Percentiles rank a stretch among this genome's conserved stretches.
Conservation (phyloP, 2,113 vertebrate species). For the Typhlomys cinereus region DNA sequence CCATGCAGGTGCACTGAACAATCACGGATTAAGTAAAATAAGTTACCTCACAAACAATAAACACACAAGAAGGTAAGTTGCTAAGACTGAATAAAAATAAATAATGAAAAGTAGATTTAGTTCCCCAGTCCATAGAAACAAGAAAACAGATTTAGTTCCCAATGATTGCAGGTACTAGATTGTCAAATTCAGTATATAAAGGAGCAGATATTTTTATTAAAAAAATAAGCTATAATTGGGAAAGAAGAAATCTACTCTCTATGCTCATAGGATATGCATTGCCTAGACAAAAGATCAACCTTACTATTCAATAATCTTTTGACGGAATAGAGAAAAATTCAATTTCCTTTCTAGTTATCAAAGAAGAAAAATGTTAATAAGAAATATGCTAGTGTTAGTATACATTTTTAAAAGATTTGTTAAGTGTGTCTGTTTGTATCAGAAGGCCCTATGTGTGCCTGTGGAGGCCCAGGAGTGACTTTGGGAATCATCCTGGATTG, state of each 20-base stretch:
- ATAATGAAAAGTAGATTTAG: conserved; percentile 13
- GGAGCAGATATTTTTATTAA: too few relatives aligned
- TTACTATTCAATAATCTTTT: conserved; percentile 40
- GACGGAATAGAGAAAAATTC: conserved; percentile 26
- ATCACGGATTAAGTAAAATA: conserved; percentile 44
- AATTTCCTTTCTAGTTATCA: conserved; percentile 25
- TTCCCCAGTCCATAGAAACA: conserved; percentile 15
- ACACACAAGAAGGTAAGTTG: conserved; percentile 16
- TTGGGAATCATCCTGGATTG: too few relatives aligned
- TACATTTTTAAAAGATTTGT: too few relatives aligned
- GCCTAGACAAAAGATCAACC: conserved; percentile 8
- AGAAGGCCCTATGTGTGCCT: too few relatives aligned
- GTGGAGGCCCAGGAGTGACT: too few relatives aligned
- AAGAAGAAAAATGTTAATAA: conserved; percentile 33
- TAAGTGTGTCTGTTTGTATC: too few relatives aligned
- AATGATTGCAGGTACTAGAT: conserved; percentile 22
- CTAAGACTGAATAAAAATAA: conserved; percentile 20
- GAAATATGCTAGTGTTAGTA: not conserved
- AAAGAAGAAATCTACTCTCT: conserved; percentile 38
- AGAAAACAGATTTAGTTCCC: conserved; percentile 23
- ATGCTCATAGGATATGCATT: not conserved
- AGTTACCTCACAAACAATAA: conserved; percentile 39
- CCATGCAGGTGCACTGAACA: not conserved
- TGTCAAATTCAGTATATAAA: not conserved
- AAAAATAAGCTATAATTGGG: conserved; percentile 8